Base-by-base conservation (phyloP, 1,140 invertebrate species). In the Neodiprion fabricii region DNA sequence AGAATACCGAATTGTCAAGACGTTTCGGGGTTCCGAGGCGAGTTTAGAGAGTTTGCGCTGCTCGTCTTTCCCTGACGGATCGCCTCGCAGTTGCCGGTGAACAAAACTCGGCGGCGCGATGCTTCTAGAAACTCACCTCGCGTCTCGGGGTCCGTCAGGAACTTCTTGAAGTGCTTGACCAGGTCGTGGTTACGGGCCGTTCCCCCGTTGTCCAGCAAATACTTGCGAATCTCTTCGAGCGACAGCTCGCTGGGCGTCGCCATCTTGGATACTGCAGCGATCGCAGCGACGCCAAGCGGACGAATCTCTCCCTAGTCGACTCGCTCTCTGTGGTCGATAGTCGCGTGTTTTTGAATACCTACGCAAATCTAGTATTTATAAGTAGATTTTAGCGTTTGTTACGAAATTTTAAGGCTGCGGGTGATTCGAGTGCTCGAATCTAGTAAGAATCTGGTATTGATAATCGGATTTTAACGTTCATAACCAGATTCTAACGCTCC, bases 161-260 rank as follows among this genome's bases (percentile, higher is more conserved):
- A 96, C 74, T 90, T 89, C 87, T 96, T 96, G 81, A 97, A 97
- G 89, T 96, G 91, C 87, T 95, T 95, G 50, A 97, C 95, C 74
- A 97, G 88, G 75, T 96, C 94, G 87, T 95, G 93, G 87, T 97
- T 97, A 78, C 93, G 94, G 70, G 96, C 95, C 89, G 93, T 94
- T 23, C 95, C 95, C 76, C 95, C 95, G 82, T 95, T 94, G 81
- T 91, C 90, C 76, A 95, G 81, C 89, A 97, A 94, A 91, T 93
- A 97, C 84, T 94, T 91, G 67, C 93, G 91, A 82, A 97, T 95
- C 90, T 95, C 92, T 76, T 95, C 93, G 81, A 95, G 91, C 84
- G 92, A 95, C 86, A 97, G 90, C 81, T 94, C 93, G 79, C 90
- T 91, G 75, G 93, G 92, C 77, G 89, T 88, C 82, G 92, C 91